These are phyloP conservation scores for Pterobdella sp. DNA, from an alignment of 2,888 invertebrate genomes.

Conservation along the genomic window DNA sequence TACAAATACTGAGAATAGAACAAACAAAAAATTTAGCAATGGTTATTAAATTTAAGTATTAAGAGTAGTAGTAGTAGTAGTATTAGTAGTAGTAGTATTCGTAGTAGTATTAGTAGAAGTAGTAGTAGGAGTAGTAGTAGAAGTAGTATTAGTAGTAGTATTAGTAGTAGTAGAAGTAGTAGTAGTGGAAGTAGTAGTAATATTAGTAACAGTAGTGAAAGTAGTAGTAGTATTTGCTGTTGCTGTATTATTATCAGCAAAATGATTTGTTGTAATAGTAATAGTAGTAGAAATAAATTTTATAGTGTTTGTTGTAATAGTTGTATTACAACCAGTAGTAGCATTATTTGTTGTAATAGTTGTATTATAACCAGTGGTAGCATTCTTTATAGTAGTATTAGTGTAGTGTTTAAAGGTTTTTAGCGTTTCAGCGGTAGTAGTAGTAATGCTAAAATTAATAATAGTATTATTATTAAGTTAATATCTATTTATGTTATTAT, in stretches of 20 bases:
- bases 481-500: too few species aligned
- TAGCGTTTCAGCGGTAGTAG: too few species aligned
- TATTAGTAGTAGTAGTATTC: background rate
- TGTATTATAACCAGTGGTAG: background rate
- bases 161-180: background rate
- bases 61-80: constrained; percentile 8
- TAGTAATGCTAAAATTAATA: too few species aligned
- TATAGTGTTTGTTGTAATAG: background rate
- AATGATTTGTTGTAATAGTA: background rate
- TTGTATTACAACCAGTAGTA: background rate
- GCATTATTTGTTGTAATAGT: background rate
- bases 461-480: too few species aligned
- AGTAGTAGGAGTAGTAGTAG: constrained; percentile 22
- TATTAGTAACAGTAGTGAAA: constrained; percentile 15
- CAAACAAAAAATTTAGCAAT: too few species aligned
- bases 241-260: background rate
- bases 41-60: too few species aligned
- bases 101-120: background rate
- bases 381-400: background rate
- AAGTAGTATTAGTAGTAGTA: constrained; percentile 21
- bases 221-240: constrained; percentile 11
- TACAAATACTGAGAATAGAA: too few species aligned
- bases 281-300: background rate
- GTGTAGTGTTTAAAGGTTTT: too few species aligned
- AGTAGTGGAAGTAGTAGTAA: background rate